phyloP scores from a whole-genome alignment of 2,888 invertebrate genomes.

The Cantharis lateralis region DNA sequence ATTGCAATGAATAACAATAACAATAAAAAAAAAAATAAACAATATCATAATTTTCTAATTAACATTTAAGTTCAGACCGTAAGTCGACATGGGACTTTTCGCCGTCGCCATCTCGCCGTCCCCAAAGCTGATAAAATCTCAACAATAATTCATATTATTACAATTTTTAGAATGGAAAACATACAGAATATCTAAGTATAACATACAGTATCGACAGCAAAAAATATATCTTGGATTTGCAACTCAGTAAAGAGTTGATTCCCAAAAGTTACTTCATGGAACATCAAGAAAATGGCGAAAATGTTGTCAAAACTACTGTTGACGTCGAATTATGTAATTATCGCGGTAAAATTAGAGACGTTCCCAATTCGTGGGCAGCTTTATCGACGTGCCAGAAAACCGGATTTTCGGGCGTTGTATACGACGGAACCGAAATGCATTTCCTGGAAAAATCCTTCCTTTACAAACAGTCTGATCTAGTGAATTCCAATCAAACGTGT shows the following conservation, averaged over 20 bases:
- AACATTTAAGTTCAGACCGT: too few species aligned
- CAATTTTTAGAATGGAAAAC: slow-evolving; percentile 56
- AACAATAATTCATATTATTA: too few species aligned
- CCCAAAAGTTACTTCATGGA: slow-evolving; percentile 69
- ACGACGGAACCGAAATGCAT: slow-evolving; percentile 75
- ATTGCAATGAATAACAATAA: too few species aligned
- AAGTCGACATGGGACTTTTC: too few species aligned
- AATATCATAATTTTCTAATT: too few species aligned
- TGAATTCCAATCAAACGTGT: slow-evolving; percentile 63
- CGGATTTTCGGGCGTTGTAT: slow-evolving; percentile 76
- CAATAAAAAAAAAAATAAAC: too few species aligned
- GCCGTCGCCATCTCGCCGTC: too few species aligned
- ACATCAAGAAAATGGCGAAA: slow-evolving; percentile 63
- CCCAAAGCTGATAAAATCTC: too few species aligned
- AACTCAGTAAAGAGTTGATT: slow-evolving; percentile 73
- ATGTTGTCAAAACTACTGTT: slow-evolving; percentile 60
- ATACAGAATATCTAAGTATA: slow-evolving; percentile 64
- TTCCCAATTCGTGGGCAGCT: slow-evolving; percentile 77
- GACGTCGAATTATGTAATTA: slow-evolving; percentile 76
- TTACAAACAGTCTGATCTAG: slow-evolving; percentile 69
- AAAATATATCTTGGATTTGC: slow-evolving; percentile 70
- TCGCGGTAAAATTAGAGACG: slow-evolving; percentile 72
- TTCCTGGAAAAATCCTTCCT: slow-evolving; percentile 70
- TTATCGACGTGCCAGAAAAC: slow-evolving; percentile 75
- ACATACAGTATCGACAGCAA: slow-evolving; percentile 69